Base-by-base conservation (phyloP, 2,797 vertebrate genomes). In the Sebastes melanostomus region DNA sequence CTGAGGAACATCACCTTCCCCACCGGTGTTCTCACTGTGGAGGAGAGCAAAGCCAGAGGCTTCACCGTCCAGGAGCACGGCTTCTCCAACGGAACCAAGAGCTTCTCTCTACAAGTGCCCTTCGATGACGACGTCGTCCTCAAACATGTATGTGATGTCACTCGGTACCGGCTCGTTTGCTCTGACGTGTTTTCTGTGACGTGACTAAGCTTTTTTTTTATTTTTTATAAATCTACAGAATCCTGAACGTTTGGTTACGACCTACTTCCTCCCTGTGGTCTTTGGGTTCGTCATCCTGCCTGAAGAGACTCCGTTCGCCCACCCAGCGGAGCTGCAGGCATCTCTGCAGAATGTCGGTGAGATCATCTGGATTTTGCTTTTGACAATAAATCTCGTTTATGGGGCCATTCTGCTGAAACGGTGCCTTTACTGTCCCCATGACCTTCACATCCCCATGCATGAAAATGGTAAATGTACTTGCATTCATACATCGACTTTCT, bases 1-100 rank as follows among this genome's bases (percentile, higher is more conserved):
- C 90, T 97, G 63, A 80, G 65, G 18, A 96, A 96, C 83, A 74
- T 97, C 80, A 96, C 95, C 8, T 93, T 95, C 42, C 32, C 91
- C 1, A 92, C 79, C 1, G 91, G 87, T 0, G 91, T 94, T 8
- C 69, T 96, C 34, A 80, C 91, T 30, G 32, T 95, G 7, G 86
- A 88, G 0, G 93, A 95, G 38, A 90, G 92, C 56, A 92, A 67
- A 3, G 50, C 79, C 2, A 89, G 63, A 80, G 95, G 95, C 4
- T 91, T 94, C 11, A 65, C 50, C 0, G 13, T 96, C 10, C 87
- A 94, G 66, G 92, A 96, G 54, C 83, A 93, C 11, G 14, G 2
- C 1, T 82, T 89, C 14, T 10, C 89, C 27, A 95, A 96, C 68
- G 89, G 91, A 13, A 88, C 87, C 0, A 94, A 91, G 80, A 27